A percentile compares a stretch with the other conserved stretches of the same genome.
Evolutionary conservation across 2,888 invertebrate species (phyloP).

Genomic region (Brachypalpus laphriformis): DNA sequence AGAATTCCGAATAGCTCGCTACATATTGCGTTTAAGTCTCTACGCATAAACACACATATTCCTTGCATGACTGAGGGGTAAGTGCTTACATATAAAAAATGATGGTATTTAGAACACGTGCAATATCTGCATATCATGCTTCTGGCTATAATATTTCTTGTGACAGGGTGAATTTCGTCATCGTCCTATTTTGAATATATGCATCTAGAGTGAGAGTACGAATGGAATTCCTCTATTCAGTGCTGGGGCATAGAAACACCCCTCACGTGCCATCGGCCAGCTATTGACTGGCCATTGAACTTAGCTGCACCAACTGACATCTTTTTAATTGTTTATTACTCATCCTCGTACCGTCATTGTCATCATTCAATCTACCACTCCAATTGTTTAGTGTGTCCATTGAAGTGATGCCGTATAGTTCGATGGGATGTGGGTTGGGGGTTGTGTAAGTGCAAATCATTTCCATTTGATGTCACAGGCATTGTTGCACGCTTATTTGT

Average conservation of each 20-base stretch:
- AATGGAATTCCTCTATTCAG: slow-evolving; percentile 44
- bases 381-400: slow-evolving; percentile 59
- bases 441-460: slow-evolving; percentile 68
- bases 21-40: slow-evolving; percentile 64
- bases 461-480: slow-evolving; percentile 63
- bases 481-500: slow-evolving; percentile 57
- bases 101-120: slow-evolving; percentile 71
- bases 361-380: slow-evolving; percentile 49
- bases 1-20: slow-evolving; percentile 62
- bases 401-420: slow-evolving; percentile 30
- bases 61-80: slow-evolving; percentile 50
- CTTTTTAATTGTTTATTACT: slow-evolving; percentile 66
- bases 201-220: slow-evolving; percentile 20
- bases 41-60: slow-evolving; percentile 20
- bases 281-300: slow-evolving; percentile 71
- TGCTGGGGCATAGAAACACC: slow-evolving; percentile 19
- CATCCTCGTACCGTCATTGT: slow-evolving; percentile 39
- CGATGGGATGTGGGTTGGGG: slow-evolving; percentile 54
- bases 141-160: slow-evolving; percentile 62
- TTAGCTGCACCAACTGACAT: slow-evolving; percentile 71
- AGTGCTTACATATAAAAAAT: slow-evolving; percentile 45
- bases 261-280: slow-evolving; percentile 2
- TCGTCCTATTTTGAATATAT: slow-evolving; percentile 41
- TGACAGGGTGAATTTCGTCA: slow-evolving; percentile 37
- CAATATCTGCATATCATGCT: slow-evolving; percentile 75